Base-by-base conservation (phyloP, 2,888 invertebrate species). In the Brachyptera risi region DNA sequence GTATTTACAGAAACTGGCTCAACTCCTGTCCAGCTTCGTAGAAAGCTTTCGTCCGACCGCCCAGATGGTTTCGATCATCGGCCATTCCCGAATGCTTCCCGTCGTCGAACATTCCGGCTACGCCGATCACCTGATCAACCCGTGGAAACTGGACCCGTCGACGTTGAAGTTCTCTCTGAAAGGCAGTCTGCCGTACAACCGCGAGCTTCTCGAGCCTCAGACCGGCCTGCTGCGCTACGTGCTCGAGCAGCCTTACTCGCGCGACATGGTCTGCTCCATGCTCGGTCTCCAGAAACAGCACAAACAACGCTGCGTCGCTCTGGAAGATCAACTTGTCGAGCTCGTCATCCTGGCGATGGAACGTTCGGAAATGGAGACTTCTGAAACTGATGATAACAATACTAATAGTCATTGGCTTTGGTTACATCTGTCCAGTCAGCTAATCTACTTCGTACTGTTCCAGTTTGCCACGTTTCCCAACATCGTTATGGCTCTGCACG, bases 221-320 rank as follows among this genome's bases (percentile, higher is more conserved):
- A 92, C 91, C 5, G 84, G 87, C 37, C 77, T 97, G 35, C 75
- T 97, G 26, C 80, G 91, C 66, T 96, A 96, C 74, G 94, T 97
- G 24, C 75, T 97, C 13, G 92, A 94, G 71, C 96, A 97, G 73
- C 94, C 96, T 0, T 97, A 96, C 74, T 96, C 95, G 1, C 81
- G 95, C 67, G 97, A 97, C 71, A 94, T 96, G 92, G 92, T 96
- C 47, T 95, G 93, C 69, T 90, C 90, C 2, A 96, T 97, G 90
- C 79, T 97, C 17, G 93, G 94, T 42, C 78, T 97, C 21, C 96
- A 93, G 72, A 96, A 96, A 73, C 94, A 95, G 78, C 87, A 54
- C 87, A 68, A 58, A 67, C 60, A 27, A 17, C 47, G 31, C 17
- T 96, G 95, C 73, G 85, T 88, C 63, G 92, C 92, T 0, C 76